Percentiles rank a stretch among this genome's conserved stretches.
Evolutionary conservation across 2,888 invertebrate genomes (phyloP).

Genomic region (Catocala nupta): DNA sequence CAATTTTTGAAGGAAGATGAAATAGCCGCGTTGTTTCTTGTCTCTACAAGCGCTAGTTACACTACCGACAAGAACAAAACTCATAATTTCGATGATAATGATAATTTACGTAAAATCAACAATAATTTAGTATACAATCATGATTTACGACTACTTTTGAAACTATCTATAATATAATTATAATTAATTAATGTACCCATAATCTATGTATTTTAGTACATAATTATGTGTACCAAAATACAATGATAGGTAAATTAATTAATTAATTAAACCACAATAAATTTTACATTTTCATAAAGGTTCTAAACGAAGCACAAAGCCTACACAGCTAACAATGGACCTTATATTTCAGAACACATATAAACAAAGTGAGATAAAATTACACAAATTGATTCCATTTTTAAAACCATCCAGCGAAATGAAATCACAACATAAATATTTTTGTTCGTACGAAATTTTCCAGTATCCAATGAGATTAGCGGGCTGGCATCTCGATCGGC

Average conservation of each 20-base stretch:
- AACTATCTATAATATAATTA: too few species aligned
- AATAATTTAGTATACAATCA: too few species aligned
- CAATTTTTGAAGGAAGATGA: too few species aligned
- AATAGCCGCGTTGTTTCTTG: too few species aligned
- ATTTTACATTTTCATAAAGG: background rate
- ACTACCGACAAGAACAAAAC: too few species aligned
- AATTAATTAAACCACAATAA: background rate
- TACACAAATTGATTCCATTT: conserved; percentile 29
- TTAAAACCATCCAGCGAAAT: conserved; percentile 41
- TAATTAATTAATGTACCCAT: too few species aligned
- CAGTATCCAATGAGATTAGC: conserved; percentile 65
- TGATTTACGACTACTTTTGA: too few species aligned
- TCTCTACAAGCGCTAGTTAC: too few species aligned
- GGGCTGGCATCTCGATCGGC: conserved; percentile 62
- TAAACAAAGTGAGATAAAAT: conserved; percentile 22
- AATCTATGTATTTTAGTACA: too few species aligned
- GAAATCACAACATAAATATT: conserved; percentile 56
- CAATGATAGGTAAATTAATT: background rate
- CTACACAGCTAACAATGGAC: conserved; percentile 3
- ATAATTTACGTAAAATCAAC: too few species aligned
- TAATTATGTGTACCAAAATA: background rate
- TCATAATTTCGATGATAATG: too few species aligned
- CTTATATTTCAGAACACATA: conserved; percentile 11
- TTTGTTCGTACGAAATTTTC: conserved; percentile 54
- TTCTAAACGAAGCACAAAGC: background rate